Base-by-base conservation (phyloP, 2,113 vertebrate genomes). In the Carassius auratus region DNA sequence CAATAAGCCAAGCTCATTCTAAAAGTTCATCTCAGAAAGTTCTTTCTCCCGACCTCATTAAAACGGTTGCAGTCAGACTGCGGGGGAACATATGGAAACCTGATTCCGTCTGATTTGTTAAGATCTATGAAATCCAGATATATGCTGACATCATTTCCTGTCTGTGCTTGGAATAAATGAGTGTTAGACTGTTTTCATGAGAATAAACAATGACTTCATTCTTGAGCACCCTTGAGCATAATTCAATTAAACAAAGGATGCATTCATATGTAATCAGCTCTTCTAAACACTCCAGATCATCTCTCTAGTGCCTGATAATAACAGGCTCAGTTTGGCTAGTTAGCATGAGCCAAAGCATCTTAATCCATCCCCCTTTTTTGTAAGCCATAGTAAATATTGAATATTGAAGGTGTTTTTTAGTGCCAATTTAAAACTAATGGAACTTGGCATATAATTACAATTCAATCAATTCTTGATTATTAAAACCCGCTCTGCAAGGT, bases 121-220 rank as follows among this genome's bases (percentile, higher is more conserved):
- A 33, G 52, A 78, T 52, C 76, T 36, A 59, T 14, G 55, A 42
- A 79, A 42, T 62, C 17, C 75, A 36, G 75, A 57, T 5, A 59
- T 33, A 78, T 12, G 19, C 30, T 79, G 76, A 79, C 55, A 79
- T 61, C 6, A 79, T 59, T 79, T 62, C 55, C 76, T 61, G 76
- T 8, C 33, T 30, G 6, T 57, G 5, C 21, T 62, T 8, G 36
- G 26, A 62, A 42, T 62, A 55, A 17, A 52, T 52, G 14, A 50
- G 13, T 13, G 4, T 50, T 50, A 61, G 52, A n/a, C 15, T 33
- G 21, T 48, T 23, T 48, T n/a, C 42, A 3, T 48, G 21, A 48
- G 12, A 74, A 23, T 74, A 74, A 5, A 42, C 45, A 45, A 23
- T 45, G 4, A 45, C 36, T 38, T 69, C 19, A 33, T 38, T 36